These are phyloP conservation scores for Drosophila yakuba DNA, from an alignment of 1,140 invertebrate species.

Conservation along the genomic window DNA sequence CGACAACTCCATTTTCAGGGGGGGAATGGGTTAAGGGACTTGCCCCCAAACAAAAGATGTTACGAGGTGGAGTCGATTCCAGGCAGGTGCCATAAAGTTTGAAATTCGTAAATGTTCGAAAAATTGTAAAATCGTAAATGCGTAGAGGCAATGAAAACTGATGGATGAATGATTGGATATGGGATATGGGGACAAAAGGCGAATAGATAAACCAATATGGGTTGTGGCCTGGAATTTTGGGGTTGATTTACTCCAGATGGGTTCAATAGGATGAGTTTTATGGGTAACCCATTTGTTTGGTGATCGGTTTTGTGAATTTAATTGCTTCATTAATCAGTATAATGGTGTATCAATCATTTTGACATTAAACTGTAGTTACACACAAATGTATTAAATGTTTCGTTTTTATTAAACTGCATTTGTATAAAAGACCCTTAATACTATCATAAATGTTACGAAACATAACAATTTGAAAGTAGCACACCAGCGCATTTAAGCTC, in stretches of 20 bases:
- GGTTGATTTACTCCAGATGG: constrained; percentile 11
- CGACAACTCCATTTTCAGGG: constrained; percentile 40
- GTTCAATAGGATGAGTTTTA: constrained; percentile 3
- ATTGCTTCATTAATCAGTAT: constrained; percentile 27
- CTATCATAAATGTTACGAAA: neutral
- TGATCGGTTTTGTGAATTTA: constrained; percentile 1
- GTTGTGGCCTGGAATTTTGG: neutral
- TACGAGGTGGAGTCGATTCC: constrained; percentile 31
- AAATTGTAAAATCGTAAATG: constrained; percentile 43
- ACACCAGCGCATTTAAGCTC: neutral
- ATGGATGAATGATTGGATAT: constrained; percentile 16
- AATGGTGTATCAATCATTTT: constrained; percentile 13
- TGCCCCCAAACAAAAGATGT: constrained; percentile 10
- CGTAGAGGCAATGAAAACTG: constrained; percentile 28
- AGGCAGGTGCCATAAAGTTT: constrained; percentile 50
- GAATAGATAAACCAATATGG: constrained; percentile 2
- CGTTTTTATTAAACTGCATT: neutral
- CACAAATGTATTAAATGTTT: neutral
- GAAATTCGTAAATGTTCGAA: constrained; percentile 12
- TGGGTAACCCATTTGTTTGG: neutral
- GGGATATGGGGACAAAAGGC: neutral
- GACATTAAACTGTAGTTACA: constrained; percentile 10
- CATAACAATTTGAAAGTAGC: neutral
- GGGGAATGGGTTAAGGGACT: neutral
- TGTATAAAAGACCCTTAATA: neutral